Percentiles rank a stretch among this genome's conserved stretches.
Evolutionary conservation across 1,140 invertebrate genomes (phyloP).

Genomic region (Lasaia peninsularis): DNA sequence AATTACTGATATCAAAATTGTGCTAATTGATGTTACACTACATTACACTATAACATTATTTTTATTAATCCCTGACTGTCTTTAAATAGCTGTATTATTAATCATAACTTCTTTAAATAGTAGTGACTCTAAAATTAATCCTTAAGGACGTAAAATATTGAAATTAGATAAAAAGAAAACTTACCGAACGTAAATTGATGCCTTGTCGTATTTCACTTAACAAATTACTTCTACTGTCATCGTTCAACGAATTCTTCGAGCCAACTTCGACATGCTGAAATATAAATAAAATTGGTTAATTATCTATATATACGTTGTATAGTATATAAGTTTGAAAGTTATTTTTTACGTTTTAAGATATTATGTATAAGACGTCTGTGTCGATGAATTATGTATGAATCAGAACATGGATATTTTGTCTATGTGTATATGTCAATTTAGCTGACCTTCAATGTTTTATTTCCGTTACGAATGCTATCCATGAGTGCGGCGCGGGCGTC

Average conservation of each 20-base stretch:
- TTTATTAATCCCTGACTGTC: too few relatives aligned
- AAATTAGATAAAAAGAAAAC: slow-evolving; percentile 27
- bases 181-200: slow-evolving; percentile 84
- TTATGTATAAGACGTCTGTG: too few relatives aligned
- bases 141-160: too few relatives aligned
- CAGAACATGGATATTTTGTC: background rate
- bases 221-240: slow-evolving; percentile 81
- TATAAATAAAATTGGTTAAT: background rate
- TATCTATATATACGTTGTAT: background rate
- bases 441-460: slow-evolving; percentile 22
- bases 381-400: background rate
- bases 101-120: too few relatives aligned
- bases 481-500: slow-evolving; percentile 81
- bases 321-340: too few relatives aligned
- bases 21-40: too few relatives aligned
- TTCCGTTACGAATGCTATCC: slow-evolving; percentile 86
- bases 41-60: too few relatives aligned
- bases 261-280: slow-evolving; percentile 79
- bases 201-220: slow-evolving; percentile 89
- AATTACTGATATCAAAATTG: too few relatives aligned
- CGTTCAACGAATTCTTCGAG: slow-evolving; percentile 39
- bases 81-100: too few relatives aligned
- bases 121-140: too few relatives aligned
- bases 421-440: background rate
- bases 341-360: background rate